Evolutionary conservation across 1,140 invertebrate species (phyloP), one percentile per base, ranked within the genome.

Genomic region (Calephelis nemesis): DNA sequence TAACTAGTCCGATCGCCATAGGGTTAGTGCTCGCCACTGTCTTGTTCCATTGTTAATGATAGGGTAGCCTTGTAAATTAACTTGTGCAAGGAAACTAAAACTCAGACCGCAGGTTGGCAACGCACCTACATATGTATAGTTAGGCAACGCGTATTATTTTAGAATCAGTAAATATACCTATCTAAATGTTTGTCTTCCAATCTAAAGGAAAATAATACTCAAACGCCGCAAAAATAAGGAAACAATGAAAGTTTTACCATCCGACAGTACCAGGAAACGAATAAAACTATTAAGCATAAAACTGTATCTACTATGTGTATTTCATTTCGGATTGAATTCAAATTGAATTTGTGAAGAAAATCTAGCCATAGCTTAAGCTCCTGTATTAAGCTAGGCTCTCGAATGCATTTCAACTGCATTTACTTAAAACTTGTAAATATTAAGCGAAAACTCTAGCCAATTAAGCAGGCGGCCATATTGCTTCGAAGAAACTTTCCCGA

Each of bases 361-460:
- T 70, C 63, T 71, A 74, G 54, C 63, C 74, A 74, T 77, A 81
- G 73, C 71, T 73, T 62, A 71, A 75, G 63, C 74, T 73, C 71
- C 71, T 80, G 79, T 81, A 84, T 81, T 81, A 76, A 75, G 64
- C 70, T 64, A 74, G 75, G 76, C 74, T 85, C 76, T 78, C 73
- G 74, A 83, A 81, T 77, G 74, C 77, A 83, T 82, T 83, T 81
- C 69, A 71, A 83, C 77, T 79, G 72, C 77, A 82, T 83, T 84
- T 81, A 76, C 77, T 85, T 83, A 78, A 81, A 82, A 83, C 74
- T 87, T 81, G 82, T 79, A 79, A 77, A 84, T 84, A 83, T 85
- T 80, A 85, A 82, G 71, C 76, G 82, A 79, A 82, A 85, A 84
- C 80, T 84, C 81, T 75, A 81, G 82, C 82, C 84, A 86, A 87